Percentiles rank a stretch among this genome's conserved stretches.
phyloP scores from a whole-genome alignment of 2,113 vertebrate genomes.

The Pelobates fuscus region DNA sequence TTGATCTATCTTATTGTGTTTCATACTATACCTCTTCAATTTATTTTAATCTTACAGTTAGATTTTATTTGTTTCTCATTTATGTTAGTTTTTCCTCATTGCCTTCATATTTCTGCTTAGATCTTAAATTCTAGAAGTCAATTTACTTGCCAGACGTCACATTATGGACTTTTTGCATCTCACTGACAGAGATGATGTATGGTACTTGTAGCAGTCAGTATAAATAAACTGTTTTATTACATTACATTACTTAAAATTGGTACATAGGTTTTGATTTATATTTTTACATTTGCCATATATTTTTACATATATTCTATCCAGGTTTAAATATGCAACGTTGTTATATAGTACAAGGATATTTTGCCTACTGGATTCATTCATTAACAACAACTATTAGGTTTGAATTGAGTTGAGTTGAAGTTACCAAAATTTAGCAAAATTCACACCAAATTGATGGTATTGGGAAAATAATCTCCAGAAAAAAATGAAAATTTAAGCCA shows the following conservation, averaged over 20 bases:
- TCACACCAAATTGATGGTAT: too few species aligned
- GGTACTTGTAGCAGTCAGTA: background rate
- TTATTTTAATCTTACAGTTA: background rate
- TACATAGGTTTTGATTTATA: conserved; percentile 8
- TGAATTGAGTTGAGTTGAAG: too few species aligned
- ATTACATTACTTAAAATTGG: conserved; percentile 22
- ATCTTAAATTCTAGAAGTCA: conserved; percentile 28
- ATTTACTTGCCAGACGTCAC: conserved; percentile 23
- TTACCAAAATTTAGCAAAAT: too few species aligned
- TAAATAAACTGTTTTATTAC: conserved; percentile 26
- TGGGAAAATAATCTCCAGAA: too few species aligned
- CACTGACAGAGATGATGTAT: conserved; percentile 27
- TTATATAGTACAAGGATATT: too few species aligned
- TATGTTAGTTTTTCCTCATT: conserved; percentile 5
- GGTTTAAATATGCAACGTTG: too few species aligned
- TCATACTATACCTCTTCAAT: conserved; percentile 20
- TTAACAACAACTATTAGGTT: too few species aligned
- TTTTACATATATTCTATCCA: too few species aligned
- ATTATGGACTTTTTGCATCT: conserved; percentile 15
- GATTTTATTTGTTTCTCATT: background rate
- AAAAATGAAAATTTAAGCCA: too few species aligned
- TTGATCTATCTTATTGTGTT: conserved; percentile 32
- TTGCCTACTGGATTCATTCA: too few species aligned
- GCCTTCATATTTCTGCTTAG: background rate
- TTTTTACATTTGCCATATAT: too few species aligned